Evolutionary conservation across 2,888 invertebrate species (phyloP).

Genomic region (Hemaris fuciformis): DNA sequence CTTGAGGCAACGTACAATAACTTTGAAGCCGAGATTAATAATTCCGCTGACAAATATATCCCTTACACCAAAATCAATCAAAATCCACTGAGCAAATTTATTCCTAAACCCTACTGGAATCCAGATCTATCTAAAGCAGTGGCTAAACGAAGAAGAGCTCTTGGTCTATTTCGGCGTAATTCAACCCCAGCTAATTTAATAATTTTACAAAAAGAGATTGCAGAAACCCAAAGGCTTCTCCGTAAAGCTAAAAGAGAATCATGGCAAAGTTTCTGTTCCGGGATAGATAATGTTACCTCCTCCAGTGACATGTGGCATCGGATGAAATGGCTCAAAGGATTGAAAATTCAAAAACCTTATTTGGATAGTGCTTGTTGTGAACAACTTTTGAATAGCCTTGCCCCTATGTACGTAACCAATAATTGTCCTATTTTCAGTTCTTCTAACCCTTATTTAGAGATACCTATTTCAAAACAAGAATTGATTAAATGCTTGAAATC

Average conservation of each 20-base stretch:
- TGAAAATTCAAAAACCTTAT: slow-evolving; percentile 14
- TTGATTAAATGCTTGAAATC: slow-evolving; percentile 12
- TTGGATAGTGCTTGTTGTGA: background rate
- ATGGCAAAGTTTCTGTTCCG: slow-evolving; percentile 19
- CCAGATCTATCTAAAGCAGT: slow-evolving; percentile 24
- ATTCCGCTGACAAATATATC: slow-evolving; percentile 22
- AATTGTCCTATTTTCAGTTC: slow-evolving; percentile 12
- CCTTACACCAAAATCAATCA: slow-evolving; percentile 18
- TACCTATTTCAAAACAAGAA: slow-evolving; percentile 11
- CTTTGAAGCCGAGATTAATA: slow-evolving; percentile 14
- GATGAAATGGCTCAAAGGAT: slow-evolving; percentile 27
- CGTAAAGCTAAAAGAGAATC: slow-evolving; percentile 13
- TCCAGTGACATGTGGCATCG: slow-evolving; percentile 21
- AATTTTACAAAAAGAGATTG: slow-evolving; percentile 17
- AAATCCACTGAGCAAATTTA: slow-evolving; percentile 22
- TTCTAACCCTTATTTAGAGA: background rate
- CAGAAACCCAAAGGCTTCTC: slow-evolving; percentile 15
- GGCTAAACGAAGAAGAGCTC: slow-evolving; percentile 24
- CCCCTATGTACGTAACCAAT: slow-evolving; percentile 11
- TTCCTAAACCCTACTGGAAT: slow-evolving; percentile 32
- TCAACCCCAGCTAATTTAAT: slow-evolving; percentile 25
- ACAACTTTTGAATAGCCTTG: background rate
- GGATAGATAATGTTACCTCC: slow-evolving; percentile 9
- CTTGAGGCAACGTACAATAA: slow-evolving; percentile 19
- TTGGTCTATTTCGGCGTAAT: slow-evolving; percentile 26